phyloP scores from a whole-genome alignment of 2,888 invertebrate genomes.

The Empis stercorea region DNA sequence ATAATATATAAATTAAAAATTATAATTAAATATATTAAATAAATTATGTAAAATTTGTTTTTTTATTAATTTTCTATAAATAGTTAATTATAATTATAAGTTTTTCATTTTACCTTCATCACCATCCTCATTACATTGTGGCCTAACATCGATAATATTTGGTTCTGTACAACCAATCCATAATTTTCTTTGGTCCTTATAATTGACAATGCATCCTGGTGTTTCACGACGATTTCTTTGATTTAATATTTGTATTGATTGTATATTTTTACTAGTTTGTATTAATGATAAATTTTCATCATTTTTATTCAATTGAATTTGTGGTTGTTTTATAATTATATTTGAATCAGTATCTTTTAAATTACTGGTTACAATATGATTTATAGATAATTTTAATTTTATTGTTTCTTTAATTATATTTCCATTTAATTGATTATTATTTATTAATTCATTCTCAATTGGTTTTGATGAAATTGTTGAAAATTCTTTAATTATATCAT shows the following conservation, averaged over 20 bases:
- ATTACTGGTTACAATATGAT: background rate
- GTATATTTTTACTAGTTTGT: background rate
- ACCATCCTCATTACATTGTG: constrained; percentile 34
- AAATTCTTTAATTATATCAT: no score
- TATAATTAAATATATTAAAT: background rate
- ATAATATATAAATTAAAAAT: background rate
- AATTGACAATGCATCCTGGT: constrained; percentile 35
- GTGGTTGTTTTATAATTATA: constrained; percentile 1
- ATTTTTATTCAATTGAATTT: no score
- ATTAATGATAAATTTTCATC: no score
- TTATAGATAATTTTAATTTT: no score
- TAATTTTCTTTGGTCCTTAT: constrained; percentile 34
- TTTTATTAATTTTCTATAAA: no score
- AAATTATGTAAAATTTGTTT: no score
- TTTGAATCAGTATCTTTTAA: constrained; percentile 13
- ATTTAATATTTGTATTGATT: constrained; percentile 9
- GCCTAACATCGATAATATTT: constrained; percentile 35
- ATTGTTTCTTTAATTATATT: no score
- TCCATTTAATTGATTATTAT: background rate
- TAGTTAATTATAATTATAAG: no score
- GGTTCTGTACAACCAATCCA: constrained; percentile 34
- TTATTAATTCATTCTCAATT: constrained; percentile 6
- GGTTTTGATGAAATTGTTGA: constrained; percentile 4
- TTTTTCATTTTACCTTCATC: constrained; percentile 34
- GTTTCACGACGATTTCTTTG: constrained; percentile 33